Percentiles rank a stretch among this genome's conserved stretches.
Evolutionary conservation across 1,140 invertebrate species (phyloP).

Genomic region (Heterodera carotae): DNA sequence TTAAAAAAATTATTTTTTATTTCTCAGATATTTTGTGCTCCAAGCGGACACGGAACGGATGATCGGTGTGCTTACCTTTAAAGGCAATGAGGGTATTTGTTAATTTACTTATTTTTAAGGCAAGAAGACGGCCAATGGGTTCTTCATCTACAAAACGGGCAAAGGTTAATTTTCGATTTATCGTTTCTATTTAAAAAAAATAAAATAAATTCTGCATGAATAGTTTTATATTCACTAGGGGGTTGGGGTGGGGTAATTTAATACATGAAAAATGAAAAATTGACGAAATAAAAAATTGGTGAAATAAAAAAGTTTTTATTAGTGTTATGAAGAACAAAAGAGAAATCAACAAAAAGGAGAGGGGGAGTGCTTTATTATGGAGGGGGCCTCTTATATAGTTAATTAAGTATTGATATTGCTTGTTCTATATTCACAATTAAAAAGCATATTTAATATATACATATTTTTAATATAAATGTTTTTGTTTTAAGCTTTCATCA

Average conservation of each 20-base stretch:
- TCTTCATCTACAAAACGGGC: constrained; percentile 64
- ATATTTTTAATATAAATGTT: not conserved
- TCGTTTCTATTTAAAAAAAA: not conserved
- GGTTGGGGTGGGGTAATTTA: no score
- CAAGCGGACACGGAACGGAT: constrained; percentile 62
- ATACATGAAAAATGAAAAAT: no score
- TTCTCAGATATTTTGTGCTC: constrained; percentile 29
- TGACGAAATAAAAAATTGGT: no score
- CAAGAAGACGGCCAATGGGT: constrained; percentile 49
- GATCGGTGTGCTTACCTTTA: constrained; percentile 52
- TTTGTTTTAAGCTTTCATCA: constrained; percentile 60
- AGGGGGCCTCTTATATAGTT: no score
- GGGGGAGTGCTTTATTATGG: no score
- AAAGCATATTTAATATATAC: no score
- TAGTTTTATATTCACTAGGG: no score
- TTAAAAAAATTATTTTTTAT: not conserved
- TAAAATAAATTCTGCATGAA: not conserved
- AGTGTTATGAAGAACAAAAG: no score
- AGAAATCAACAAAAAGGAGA: no score
- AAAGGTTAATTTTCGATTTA: constrained; percentile 43
- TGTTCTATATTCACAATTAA: no score
- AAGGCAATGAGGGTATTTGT: constrained; percentile 26
- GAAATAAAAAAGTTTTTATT: no score
- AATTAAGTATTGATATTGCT: no score
- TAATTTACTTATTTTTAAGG: constrained; percentile 20